A percentile compares a stretch with the other conserved stretches of the same genome.
Evolutionary conservation across 92 coral and sea anemone species (phyloP).

Genomic region (Desmophyllum pertusum): DNA sequence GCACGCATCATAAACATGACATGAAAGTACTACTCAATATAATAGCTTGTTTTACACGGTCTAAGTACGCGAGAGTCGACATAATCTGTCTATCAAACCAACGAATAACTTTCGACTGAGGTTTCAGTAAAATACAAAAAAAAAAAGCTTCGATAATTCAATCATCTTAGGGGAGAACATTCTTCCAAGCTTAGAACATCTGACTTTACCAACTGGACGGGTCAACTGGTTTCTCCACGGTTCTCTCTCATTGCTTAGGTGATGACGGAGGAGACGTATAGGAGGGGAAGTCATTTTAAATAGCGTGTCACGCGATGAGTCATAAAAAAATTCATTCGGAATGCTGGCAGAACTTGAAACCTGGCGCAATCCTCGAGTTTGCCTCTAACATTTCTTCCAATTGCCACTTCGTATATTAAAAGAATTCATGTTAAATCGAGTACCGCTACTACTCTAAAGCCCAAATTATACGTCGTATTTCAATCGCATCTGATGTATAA

Average conservation of each 20-base stretch:
- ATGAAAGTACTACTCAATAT: neutral
- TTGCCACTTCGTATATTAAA: too few species aligned
- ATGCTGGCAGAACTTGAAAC: too few species aligned
- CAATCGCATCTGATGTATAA: too few species aligned
- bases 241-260: neutral
- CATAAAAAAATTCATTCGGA: too few species aligned
- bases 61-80: neutral
- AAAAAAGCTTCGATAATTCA: neutral
- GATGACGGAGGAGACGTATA: neutral
- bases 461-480: too few species aligned
- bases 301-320: neutral
- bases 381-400: too few species aligned
- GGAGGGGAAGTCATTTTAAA: too few species aligned
- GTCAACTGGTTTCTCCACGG: neutral
- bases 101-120: neutral
- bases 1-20: neutral
- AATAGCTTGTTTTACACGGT: neutral
- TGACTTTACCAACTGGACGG: slow-evolving; percentile 9
- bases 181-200: neutral
- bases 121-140: neutral
- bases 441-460: too few species aligned
- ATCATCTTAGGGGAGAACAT: neutral
- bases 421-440: too few species aligned
- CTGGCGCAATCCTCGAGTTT: too few species aligned
- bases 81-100: neutral